Conservation (phyloP, 2,113 vertebrate genomes). For the Rhynchopsitta pachyrhyncha region DNA sequence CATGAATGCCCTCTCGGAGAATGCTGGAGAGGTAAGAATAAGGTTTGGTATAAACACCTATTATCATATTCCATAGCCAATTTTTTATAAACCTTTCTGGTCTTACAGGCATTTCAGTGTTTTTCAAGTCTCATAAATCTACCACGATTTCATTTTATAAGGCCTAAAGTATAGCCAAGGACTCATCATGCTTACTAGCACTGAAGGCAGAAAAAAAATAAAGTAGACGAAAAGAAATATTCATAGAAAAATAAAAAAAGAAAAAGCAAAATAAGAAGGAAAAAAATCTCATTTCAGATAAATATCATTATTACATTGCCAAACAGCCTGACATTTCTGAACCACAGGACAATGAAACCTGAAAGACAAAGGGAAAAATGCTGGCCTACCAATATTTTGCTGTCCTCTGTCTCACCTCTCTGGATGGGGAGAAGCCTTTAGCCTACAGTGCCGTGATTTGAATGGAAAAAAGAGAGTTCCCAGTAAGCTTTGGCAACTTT, state of each 20-base stretch:
- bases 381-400: neutral
- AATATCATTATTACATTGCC: neutral
- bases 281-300: neutral
- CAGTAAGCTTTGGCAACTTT: neutral
- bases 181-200: neutral
- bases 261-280: neutral
- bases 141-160: neutral
- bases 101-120: neutral
- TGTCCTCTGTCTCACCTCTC: neutral
- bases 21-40: neutral
- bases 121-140: neutral
- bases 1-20: neutral
- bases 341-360: neutral
- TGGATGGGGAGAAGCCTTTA: neutral
- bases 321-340: neutral
- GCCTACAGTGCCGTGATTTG: neutral
- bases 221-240: neutral
- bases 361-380: neutral
- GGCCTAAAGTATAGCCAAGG: neutral
- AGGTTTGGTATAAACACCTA: neutral
- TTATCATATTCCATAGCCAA: neutral
- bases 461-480: neutral
- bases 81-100: neutral
- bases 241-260: neutral
- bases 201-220: neutral